Evolutionary conservation across 2,888 invertebrate genomes (phyloP).

Genomic region (Ariolimax columbianus): DNA sequence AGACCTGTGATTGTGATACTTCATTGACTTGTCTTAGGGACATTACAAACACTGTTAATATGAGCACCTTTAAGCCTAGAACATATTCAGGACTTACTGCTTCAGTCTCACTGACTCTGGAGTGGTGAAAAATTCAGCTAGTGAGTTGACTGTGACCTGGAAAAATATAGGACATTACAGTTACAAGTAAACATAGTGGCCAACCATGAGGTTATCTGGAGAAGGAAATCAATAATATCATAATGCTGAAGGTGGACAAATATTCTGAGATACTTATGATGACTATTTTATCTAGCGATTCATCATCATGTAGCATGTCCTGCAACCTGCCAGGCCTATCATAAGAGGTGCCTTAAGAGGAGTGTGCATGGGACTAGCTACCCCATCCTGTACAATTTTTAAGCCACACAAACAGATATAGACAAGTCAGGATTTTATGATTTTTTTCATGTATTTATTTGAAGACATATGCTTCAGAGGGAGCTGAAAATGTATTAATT

Average conservation of each 20-base stretch:
- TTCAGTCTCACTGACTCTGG: conserved; percentile 87
- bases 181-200: not conserved
- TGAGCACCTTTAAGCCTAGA: not conserved
- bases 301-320: no score
- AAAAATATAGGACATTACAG: not conserved
- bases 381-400: no score
- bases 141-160: conserved; percentile 88
- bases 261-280: not conserved
- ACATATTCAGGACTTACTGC: conserved; percentile 83
- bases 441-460: no score
- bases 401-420: no score
- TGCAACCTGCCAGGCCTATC: no score
- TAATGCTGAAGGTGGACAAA: not conserved
- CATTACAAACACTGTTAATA: not conserved
- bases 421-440: no score
- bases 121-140: conserved; percentile 91
- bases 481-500: no score
- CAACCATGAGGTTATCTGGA: not conserved
- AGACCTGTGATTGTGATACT: no score
- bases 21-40: not conserved
- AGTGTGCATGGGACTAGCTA: no score
- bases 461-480: no score
- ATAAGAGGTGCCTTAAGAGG: no score
- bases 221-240: not conserved
- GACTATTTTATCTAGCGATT: not conserved